Conservation (phyloP, 2,797 vertebrate genomes). For the Oreortyx pictus region DNA sequence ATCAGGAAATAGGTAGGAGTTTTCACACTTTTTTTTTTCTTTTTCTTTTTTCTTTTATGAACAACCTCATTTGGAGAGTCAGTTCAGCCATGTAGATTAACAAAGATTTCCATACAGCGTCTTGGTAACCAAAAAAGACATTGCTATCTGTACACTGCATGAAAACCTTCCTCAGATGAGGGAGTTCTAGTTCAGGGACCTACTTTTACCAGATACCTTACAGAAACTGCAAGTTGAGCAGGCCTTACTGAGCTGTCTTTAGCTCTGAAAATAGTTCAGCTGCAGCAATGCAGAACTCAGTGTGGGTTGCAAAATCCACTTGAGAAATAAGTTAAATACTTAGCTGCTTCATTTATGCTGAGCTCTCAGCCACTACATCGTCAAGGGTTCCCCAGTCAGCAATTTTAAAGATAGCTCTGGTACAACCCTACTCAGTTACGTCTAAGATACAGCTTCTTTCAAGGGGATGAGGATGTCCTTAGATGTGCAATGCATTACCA, state of each 20-base stretch:
- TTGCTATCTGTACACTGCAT: not conserved
- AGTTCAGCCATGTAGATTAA: not conserved
- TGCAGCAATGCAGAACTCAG: not conserved
- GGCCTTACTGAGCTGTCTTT: not conserved
- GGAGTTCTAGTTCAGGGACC: not conserved
- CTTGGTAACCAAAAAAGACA: not conserved
- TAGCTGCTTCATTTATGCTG: not conserved
- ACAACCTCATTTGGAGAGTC: not conserved
- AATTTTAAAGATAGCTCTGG: conserved; percentile 20
- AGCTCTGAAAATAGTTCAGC: not conserved
- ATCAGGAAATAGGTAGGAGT: not conserved
- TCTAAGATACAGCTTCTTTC: not conserved
- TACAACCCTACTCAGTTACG: not conserved
- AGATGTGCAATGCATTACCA: not conserved
- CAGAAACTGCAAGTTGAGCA: not conserved
- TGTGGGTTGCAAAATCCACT: not conserved
- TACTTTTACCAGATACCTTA: not conserved
- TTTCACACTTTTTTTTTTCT: not conserved
- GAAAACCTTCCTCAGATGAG: not conserved
- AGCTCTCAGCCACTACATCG: not conserved
- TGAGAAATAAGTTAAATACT: not conserved
- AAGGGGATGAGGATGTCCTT: not conserved
- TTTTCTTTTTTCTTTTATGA: not conserved
- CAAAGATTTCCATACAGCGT: not conserved
- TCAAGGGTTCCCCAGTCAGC: not conserved